These are phyloP conservation scores for Syngnathoides biaculeatus DNA, from an alignment of 2,113 vertebrate genomes.

Conservation along the genomic window DNA sequence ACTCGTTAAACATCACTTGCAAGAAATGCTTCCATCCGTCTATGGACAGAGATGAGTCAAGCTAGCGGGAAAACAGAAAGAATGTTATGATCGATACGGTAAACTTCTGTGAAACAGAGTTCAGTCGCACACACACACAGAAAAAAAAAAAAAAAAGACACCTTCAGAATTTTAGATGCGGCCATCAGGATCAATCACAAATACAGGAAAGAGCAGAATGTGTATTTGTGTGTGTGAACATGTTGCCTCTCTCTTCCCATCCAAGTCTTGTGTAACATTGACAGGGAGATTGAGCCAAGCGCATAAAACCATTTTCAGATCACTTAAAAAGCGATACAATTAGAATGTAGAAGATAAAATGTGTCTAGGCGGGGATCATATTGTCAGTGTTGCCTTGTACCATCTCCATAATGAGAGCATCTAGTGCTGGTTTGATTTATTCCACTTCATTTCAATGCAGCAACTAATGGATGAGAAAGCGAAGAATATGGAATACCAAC, in stretches of 20 bases:
- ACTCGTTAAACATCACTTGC: conserved; percentile 24
- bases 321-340: conserved; percentile 6
- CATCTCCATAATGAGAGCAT: neutral
- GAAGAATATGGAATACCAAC: neutral
- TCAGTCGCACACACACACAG: conserved; percentile 23
- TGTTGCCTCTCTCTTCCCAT: conserved; percentile 11
- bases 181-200: conserved; percentile 40
- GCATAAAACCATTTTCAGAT: conserved; percentile 19
- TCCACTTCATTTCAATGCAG: neutral
- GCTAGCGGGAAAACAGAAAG: conserved; percentile 16
- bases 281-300: neutral
- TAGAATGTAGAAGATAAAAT: neutral
- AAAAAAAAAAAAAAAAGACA: too few species aligned
- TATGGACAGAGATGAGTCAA: conserved; percentile 19
- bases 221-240: conserved; percentile 16
- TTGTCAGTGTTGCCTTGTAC: neutral
- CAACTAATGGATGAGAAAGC: neutral
- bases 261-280: conserved; percentile 24
- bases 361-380: neutral
- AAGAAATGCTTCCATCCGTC: conserved; percentile 18
- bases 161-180: conserved; percentile 53
- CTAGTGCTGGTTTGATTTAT: neutral
- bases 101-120: conserved; percentile 52
- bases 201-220: conserved; percentile 22
- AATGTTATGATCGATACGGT: conserved; percentile 51